phyloP scores from a whole-genome alignment of 1,140 invertebrate species.

The Coboldia fuscipes region DNA sequence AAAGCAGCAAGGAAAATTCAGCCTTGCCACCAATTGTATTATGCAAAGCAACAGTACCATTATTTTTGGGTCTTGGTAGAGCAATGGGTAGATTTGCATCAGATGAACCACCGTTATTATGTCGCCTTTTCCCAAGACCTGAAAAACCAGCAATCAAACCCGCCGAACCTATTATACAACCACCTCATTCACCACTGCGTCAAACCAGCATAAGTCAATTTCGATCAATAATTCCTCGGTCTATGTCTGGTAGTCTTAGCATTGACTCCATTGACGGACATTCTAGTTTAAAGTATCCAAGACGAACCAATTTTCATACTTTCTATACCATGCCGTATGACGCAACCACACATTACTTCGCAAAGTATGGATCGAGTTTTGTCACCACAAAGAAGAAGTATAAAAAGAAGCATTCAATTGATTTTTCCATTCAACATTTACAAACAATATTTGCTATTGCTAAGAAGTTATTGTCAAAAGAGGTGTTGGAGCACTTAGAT shows the following conservation, averaged over 20 bases:
- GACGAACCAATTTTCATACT: constrained; percentile 29
- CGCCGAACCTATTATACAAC: constrained; percentile 19
- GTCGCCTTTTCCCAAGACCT: constrained; percentile 61
- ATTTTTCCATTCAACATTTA: constrained; percentile 51
- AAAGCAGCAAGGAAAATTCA: constrained; percentile 20
- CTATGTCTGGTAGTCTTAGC: constrained; percentile 65
- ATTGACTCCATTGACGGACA: constrained; percentile 12
- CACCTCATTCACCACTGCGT: constrained; percentile 15
- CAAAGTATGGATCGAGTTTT: constrained; percentile 82
- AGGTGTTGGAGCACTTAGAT: constrained; percentile 61
- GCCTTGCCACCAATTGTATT: constrained; percentile 34
- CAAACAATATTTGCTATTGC: constrained; percentile 57
- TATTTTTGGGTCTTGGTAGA: constrained; percentile 66
- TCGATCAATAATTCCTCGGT: constrained; percentile 77
- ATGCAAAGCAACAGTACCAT: constrained; percentile 66
- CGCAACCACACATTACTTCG: constrained; percentile 68
- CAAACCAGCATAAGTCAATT: constrained; percentile 39
- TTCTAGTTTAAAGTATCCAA: constrained; percentile 7
- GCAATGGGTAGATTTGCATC: constrained; percentile 71
- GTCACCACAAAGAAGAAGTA: constrained; percentile 43
- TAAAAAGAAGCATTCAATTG: constrained; percentile 33
- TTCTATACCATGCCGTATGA: constrained; percentile 50
- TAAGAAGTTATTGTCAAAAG: constrained; percentile 76
- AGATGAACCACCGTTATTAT: constrained; percentile 55
- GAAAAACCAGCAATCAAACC: constrained; percentile 31